phyloP scores from a whole-genome alignment of 2,888 invertebrate species.

The Leucoma salicis region DNA sequence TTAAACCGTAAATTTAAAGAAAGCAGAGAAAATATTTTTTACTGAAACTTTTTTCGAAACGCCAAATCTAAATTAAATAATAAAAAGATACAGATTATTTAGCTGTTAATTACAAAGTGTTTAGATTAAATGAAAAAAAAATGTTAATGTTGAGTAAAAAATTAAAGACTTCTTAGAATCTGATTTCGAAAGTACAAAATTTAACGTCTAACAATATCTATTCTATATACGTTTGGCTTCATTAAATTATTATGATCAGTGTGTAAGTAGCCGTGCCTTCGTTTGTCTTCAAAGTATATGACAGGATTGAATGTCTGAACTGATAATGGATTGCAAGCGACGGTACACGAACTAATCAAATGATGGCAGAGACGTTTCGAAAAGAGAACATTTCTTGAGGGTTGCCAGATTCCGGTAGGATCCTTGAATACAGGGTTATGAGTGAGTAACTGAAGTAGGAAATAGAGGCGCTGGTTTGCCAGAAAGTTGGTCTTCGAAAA shows the following conservation, averaged over 20 bases:
- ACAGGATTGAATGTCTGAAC: slow-evolving; percentile 19
- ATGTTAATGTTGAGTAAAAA: slow-evolving; percentile 75
- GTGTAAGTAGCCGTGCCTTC: slow-evolving; percentile 80
- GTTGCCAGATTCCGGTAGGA: slow-evolving; percentile 43
- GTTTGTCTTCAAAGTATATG: slow-evolving; percentile 69
- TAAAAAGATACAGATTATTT: slow-evolving; percentile 76
- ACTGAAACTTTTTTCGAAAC: slow-evolving; percentile 80
- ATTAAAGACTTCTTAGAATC: slow-evolving; percentile 80
- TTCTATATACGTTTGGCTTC: slow-evolving; percentile 79
- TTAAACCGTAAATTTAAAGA: slow-evolving; percentile 75
- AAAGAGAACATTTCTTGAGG: slow-evolving; percentile 40
- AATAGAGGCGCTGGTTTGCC: slow-evolving; percentile 54
- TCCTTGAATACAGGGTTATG: slow-evolving; percentile 68
- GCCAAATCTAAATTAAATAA: slow-evolving; percentile 77
- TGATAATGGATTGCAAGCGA: slow-evolving; percentile 30
- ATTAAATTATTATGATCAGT: slow-evolving; percentile 59
- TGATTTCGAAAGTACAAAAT: slow-evolving; percentile 81
- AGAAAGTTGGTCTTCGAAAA: slow-evolving; percentile 72
- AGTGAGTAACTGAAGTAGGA: slow-evolving; percentile 49
- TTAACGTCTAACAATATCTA: slow-evolving; percentile 74
- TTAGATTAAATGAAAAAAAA: slow-evolving; percentile 49
- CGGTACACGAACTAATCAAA: slow-evolving; percentile 40
- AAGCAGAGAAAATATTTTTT: slow-evolving; percentile 79
- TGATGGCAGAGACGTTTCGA: slow-evolving; percentile 43
- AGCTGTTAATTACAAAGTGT: slow-evolving; percentile 69